Base-by-base conservation (phyloP, 2,888 invertebrate genomes). In the Dioctria rufipes region DNA sequence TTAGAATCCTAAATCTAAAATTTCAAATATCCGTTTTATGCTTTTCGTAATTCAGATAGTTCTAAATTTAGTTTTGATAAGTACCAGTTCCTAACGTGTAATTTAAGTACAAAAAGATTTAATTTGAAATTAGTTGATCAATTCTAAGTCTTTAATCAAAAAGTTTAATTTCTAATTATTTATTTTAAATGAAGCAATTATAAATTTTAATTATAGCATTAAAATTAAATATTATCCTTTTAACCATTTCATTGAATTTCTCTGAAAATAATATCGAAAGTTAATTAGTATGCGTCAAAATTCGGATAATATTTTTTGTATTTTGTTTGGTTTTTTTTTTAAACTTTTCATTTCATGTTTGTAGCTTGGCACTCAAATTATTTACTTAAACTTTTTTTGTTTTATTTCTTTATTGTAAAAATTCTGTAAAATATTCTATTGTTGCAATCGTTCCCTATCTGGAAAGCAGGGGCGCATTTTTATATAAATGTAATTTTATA, bases 361-460 rank as follows among this genome's bases (percentile, higher is more conserved):
- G 75, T 83, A 82, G 83, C 83, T 84, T 84, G 84, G 84, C 84
- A 84, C 84, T 84, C 84, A 84, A 84, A 83, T 83, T 83, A 83
- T 82, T 60, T 78, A 25, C 2, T 25, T 25, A 25, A 25, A 25
- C 25, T 25, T 25, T 25, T 25, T 25, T 25, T 25, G 25, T 25
- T 25, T 25, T 25, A 2, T 77, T 81, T 67, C 25, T 75, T 25
- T 51, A 40, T 49, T 78, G 40, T 78, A 78, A 78, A 78, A 78
- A 58, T 51, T 78, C 65, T 78, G 77, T 77, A 77, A 77, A 77
- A 77, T 77, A 77, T 63, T 77, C 77, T 77, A 77, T 63, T 75
- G 73, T 75, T 77, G 63, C 63, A 49, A 49, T 77, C 43, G 60
- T 46, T 46, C 63, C 51, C 46, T 9, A 46, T 25, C 46, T 77